phyloP scores from a whole-genome alignment of 2,888 invertebrate species.

The Epirrhoe tristata region DNA sequence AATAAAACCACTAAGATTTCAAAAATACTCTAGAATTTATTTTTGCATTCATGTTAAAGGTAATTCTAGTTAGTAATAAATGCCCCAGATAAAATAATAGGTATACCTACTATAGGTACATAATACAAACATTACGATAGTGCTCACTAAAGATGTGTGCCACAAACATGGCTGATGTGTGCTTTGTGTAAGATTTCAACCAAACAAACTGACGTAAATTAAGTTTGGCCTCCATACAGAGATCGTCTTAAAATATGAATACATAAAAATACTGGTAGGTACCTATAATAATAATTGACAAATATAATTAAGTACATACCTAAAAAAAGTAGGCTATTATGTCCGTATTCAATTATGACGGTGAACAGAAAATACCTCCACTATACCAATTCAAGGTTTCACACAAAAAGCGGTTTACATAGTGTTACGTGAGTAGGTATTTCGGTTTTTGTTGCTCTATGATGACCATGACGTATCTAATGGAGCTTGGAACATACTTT shows the following conservation, averaged over 20 bases:
- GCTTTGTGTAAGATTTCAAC: neutral
- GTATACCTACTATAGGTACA: too few relatives aligned
- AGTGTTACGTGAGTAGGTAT: constrained; percentile 4
- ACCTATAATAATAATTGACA: constrained; percentile 22
- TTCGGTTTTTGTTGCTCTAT: constrained; percentile 18
- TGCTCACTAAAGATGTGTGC: neutral
- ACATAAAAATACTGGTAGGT: neutral
- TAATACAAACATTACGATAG: neutral
- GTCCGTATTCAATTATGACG: constrained; percentile 11
- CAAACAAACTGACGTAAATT: constrained; percentile 10
- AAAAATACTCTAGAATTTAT: constrained; percentile 23
- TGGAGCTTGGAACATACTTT: constrained; percentile 5
- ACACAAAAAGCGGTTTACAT: constrained; percentile 16
- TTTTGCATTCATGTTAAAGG: neutral
- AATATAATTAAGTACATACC: neutral
- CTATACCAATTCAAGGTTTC: constrained; percentile 19
- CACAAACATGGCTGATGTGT: neutral
- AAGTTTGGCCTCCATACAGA: constrained; percentile 6
- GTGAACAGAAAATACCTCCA: constrained; percentile 8
- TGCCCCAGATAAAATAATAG: too few relatives aligned
- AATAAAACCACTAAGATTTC: constrained; percentile 10
- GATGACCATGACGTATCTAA: constrained; percentile 23
- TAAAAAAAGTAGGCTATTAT: constrained; percentile 11
- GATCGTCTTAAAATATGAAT: neutral
- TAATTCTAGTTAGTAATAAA: too few relatives aligned